Evolutionary conservation across 2,888 invertebrate genomes (phyloP), one percentile per base, ranked within the genome.

Genomic region (Xylophagus ater): DNA sequence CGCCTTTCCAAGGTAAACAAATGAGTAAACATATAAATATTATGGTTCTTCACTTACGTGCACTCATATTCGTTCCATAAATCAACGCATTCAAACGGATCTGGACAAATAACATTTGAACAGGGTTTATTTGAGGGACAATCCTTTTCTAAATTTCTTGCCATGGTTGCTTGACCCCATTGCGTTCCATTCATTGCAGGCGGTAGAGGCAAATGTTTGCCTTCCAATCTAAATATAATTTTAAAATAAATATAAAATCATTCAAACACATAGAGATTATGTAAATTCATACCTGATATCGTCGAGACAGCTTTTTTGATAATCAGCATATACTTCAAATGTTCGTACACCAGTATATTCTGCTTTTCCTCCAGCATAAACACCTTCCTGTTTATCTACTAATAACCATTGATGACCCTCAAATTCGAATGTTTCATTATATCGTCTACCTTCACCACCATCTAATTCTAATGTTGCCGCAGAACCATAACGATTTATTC

Each of bases 31-130:
- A n/a, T n/a, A n/a, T n/a, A n/a, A n/a, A n/a, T n/a, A n/a, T n/a
- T n/a, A n/a, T n/a, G n/a, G n/a, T 17, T 29, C 37, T 44, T 52
- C 60, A 82, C 89, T 83, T 69, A 97, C 89, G 93, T 90, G 89
- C 97, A 97, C 64, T 94, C 93, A 58, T 92, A 90, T 66, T 89
- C 87, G 65, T 96, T 96, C 96, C 97, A 97, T 10, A 96, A 76
- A 67, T 92, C 94, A 47, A 89, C 85, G 67, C 93, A 96, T 56
- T 89, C 89, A 62, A 92, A 90, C 9, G 88, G 90, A 56, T 86
- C 86, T 0, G 86, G 84, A 59, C 94, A 96, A 55, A 89, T 87
- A 25, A 93, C 88, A 62, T 89, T 88, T 50, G 86, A 85, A 59
- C 94, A 96, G 2, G 93, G 93, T 58, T 92, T 89, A 55, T 93